phyloP scores from a whole-genome alignment of 2,113 vertebrate genomes.

The Lichenostomus cassidix region DNA sequence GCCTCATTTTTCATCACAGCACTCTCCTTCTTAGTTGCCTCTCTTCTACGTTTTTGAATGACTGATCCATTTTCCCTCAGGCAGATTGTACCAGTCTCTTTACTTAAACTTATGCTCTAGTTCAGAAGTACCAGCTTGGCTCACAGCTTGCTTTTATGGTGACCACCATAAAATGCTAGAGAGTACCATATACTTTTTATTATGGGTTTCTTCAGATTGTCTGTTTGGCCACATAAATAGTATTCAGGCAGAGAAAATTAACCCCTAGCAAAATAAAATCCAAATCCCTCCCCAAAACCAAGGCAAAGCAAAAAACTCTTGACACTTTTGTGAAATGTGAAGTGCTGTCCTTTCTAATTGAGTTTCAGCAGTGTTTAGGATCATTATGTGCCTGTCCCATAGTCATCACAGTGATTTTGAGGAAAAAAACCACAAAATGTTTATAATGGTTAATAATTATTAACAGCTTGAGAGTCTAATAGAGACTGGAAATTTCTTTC shows the following conservation, averaged over 20 bases:
- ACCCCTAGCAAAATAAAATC: background rate
- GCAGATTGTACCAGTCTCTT: background rate
- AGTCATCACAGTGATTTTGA: background rate
- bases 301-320: background rate
- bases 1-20: background rate
- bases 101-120: background rate
- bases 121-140: background rate
- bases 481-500: background rate
- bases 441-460: background rate
- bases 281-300: background rate
- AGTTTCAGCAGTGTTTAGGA: background rate
- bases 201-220: background rate
- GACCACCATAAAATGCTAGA: background rate
- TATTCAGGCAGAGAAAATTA: background rate
- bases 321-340: background rate
- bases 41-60: background rate
- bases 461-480: background rate
- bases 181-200: background rate
- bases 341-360: background rate
- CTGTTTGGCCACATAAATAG: background rate
- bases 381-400: background rate
- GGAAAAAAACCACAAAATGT: fast-evolving
- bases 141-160: background rate
- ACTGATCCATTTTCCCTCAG: background rate
- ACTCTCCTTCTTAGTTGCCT: background rate